phyloP scores from a whole-genome alignment of 1,140 invertebrate species.

The Heliothis virescens region DNA sequence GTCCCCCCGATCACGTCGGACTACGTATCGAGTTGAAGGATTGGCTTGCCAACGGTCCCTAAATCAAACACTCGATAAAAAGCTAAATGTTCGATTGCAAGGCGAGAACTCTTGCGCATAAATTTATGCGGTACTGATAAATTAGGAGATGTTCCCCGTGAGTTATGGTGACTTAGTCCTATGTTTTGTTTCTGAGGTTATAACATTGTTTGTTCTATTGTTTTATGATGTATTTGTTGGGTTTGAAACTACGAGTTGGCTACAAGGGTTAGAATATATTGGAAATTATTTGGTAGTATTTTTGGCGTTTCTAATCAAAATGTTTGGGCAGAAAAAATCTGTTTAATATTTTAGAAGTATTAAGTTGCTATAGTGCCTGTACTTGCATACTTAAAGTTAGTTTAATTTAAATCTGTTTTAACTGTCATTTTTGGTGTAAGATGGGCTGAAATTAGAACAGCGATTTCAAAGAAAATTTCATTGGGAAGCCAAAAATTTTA shows the following conservation, averaged over 20 bases:
- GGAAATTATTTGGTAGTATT: not conserved
- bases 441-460: too few species aligned
- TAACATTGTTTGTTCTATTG: slow-evolving; percentile 13
- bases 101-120: slow-evolving; percentile 74
- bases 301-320: too few species aligned
- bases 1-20: slow-evolving; percentile 51
- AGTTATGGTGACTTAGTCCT: slow-evolving; percentile 64
- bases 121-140: slow-evolving; percentile 81
- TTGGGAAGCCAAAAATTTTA: too few species aligned
- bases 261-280: not conserved
- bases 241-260: not conserved
- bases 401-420: too few species aligned
- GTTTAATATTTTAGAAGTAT: too few species aligned
- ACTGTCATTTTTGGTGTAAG: too few species aligned
- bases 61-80: slow-evolving; percentile 85
- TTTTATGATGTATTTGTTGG: not conserved
- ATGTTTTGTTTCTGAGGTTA: slow-evolving; percentile 29
- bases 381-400: too few species aligned
- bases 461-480: too few species aligned
- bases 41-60: slow-evolving; percentile 70
- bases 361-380: too few species aligned
- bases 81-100: slow-evolving; percentile 83
- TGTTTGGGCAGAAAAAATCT: too few species aligned
- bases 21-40: slow-evolving; percentile 80
- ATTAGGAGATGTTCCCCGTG: slow-evolving; percentile 72